phyloP scores from a whole-genome alignment of 2,888 invertebrate genomes.

The Sinhomidia bicolor region DNA sequence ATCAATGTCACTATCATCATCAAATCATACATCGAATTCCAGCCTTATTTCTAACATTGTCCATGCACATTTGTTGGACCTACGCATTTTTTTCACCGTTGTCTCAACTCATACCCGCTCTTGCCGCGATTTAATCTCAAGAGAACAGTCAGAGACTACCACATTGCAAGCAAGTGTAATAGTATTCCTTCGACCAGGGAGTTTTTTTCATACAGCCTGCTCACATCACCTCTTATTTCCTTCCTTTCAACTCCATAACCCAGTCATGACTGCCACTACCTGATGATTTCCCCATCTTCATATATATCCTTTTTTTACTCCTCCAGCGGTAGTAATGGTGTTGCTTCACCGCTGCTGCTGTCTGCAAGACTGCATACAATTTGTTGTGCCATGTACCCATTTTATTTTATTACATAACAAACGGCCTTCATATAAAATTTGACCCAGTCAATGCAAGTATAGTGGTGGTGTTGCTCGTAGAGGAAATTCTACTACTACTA shows the following conservation, averaged over 20 bases:
- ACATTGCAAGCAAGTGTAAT: too few species aligned
- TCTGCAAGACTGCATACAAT: constrained; percentile 18
- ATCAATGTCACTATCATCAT: too few species aligned
- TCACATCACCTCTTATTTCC: constrained; percentile 51
- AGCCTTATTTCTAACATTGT: too few species aligned
- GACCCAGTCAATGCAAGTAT: constrained; percentile 47
- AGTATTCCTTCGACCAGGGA: constrained; percentile 22
- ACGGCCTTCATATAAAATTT: constrained; percentile 72
- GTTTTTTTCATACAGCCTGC: background rate
- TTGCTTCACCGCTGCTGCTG: constrained; percentile 7
- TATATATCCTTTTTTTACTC: constrained; percentile 45
- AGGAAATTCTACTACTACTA: too few species aligned
- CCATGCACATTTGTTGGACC: too few species aligned
- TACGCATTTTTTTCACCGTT: background rate
- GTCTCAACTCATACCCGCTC: background rate
- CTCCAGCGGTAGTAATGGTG: constrained; percentile 1
- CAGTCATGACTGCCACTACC: constrained; percentile 64
- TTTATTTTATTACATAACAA: constrained; percentile 62
- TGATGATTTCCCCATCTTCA: constrained; percentile 66
- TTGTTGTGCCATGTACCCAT: constrained; percentile 55
- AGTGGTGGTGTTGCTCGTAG: constrained; percentile 12
- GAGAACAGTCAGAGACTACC: too few species aligned
- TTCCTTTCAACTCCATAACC: constrained; percentile 46
- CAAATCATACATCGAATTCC: too few species aligned
- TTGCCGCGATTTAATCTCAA: constrained; percentile 45